Evolutionary conservation across 2,797 vertebrate species (phyloP).

Genomic region (Tokudaia muenninki): DNA sequence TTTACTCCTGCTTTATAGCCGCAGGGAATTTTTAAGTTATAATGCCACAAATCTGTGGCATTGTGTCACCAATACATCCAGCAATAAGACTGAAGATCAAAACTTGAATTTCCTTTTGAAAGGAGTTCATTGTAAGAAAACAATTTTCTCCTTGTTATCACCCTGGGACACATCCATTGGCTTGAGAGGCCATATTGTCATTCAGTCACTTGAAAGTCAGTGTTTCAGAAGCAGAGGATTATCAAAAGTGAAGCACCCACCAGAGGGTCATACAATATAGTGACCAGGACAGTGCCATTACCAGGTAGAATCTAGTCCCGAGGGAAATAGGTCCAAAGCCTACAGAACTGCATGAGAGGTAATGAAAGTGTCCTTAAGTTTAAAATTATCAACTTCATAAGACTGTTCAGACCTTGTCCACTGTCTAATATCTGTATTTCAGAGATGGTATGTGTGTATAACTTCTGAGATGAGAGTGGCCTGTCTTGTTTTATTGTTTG

Average conservation of each 20-base stretch:
- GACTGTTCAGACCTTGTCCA: neutral
- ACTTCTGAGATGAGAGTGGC: neutral
- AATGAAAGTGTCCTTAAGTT: neutral
- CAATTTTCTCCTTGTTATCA: conserved; percentile 61
- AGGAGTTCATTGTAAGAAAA: conserved; percentile 61
- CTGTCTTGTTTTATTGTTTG: neutral
- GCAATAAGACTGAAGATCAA: neutral
- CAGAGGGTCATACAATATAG: conserved; percentile 54
- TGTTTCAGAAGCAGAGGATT: conserved; percentile 50
- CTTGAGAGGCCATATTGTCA: conserved; percentile 45
- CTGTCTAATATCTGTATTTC: neutral
- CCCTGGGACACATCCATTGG: neutral
- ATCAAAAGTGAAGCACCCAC: conserved; percentile 33
- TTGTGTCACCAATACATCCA: conserved; percentile 61
- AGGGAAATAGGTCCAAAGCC: neutral
- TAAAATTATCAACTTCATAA: neutral
- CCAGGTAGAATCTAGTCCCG: neutral
- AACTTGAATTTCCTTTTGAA: conserved; percentile 60
- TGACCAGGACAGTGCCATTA: conserved; percentile 35
- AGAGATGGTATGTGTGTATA: neutral
- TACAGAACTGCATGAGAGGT: neutral
- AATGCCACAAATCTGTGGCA: neutral
- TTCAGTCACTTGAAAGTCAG: conserved; percentile 60
- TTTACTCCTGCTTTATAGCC: conserved; percentile 66
- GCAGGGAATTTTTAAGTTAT: conserved; percentile 9